Evolutionary conservation across 2,888 invertebrate genomes (phyloP).

Genomic region (Chydorus sphaericus): DNA sequence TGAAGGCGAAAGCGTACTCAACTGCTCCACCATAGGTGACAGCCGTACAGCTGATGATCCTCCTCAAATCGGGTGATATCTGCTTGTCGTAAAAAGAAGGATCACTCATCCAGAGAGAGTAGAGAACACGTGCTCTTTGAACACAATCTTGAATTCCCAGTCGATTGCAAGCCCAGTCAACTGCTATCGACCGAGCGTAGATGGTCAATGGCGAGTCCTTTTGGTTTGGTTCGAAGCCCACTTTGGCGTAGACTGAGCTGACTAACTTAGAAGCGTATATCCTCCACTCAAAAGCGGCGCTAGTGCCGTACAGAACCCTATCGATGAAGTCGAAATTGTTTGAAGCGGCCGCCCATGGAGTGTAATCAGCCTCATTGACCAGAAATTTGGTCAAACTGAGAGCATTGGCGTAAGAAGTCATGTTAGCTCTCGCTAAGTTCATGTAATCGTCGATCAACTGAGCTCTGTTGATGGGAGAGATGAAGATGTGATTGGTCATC

Average conservation of each 20-base stretch:
- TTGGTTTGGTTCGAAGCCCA: conserved; percentile 48
- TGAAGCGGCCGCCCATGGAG: conserved; percentile 49
- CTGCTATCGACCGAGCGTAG: conserved; percentile 52
- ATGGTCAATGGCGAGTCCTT: conserved; percentile 50
- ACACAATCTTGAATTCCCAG: conserved; percentile 59
- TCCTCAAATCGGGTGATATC: conserved; percentile 55
- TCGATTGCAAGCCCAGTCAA: conserved; percentile 53
- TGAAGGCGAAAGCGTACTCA: conserved; percentile 61
- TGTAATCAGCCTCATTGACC: conserved; percentile 39
- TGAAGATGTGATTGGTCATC: conserved; percentile 25
- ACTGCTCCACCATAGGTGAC: conserved; percentile 46
- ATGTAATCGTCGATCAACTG: conserved; percentile 35
- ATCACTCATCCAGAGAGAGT: conserved; percentile 65
- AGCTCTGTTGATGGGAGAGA: conserved; percentile 29
- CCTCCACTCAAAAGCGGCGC: conserved; percentile 47
- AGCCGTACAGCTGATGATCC: conserved; percentile 55
- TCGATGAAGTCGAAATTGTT: conserved; percentile 43
- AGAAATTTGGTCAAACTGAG: conserved; percentile 36
- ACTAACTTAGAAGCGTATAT: conserved; percentile 23
- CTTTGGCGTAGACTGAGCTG: conserved; percentile 42
- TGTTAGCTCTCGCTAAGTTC: conserved; percentile 26
- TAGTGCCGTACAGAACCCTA: conserved; percentile 41
- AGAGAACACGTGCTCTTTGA: conserved; percentile 50
- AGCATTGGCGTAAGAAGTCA: conserved; percentile 23
- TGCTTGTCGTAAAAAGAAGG: no score